Evolutionary conservation across 30 jellyfish, hydroid and myxozoan species (phyloP), one percentile per base, ranked within the genome.

Genomic region (Nemopilema nomurai): DNA sequence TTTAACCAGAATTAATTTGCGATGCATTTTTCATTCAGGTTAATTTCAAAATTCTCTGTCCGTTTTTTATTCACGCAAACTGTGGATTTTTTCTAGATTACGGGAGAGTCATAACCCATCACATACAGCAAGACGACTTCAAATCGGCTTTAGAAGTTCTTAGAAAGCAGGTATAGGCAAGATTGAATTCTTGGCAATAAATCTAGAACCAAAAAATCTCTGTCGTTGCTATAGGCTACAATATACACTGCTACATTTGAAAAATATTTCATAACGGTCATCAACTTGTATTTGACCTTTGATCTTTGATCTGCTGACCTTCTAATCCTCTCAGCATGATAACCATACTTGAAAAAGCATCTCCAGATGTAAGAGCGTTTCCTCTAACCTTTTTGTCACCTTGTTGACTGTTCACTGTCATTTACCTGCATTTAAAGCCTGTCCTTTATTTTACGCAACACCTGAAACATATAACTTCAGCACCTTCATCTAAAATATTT

Each of bases 71-170:
- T 13, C 9, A 41, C 13, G 13, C 57, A 3, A 3, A 3, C 13
- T 41, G 13, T 3, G 9, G 57, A 41, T 18, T 69, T 66, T 52
- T 65, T 80, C 49, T 69, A 93, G 98, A 93, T 80, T 93, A 51
- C 73, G 97, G 84, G 7, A 86, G 97, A 79, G 98, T 93, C 4
- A 93, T 93, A 33, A 95, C 93, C 24, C 97, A 93, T 73, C 96
- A 89, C 33, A 88, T 88, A 25, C 98, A 93, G 69, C 98, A 93
- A 64, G 96, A 93, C 18, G 97, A 93, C 75, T 93, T 62, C 77
- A 69, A 62, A 28, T 85, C 96, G 1, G 98, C 98, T 0, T 77
- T 93, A 49, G 98, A 88, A 25, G 98, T 93, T 1, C 96, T 93
- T 27, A 85, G 81, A 76, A 87, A 88, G 62, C 96, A 88, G 95